Evolutionary conservation across 2,113 vertebrate genomes (phyloP).

Genomic region (Hassar affinis): DNA sequence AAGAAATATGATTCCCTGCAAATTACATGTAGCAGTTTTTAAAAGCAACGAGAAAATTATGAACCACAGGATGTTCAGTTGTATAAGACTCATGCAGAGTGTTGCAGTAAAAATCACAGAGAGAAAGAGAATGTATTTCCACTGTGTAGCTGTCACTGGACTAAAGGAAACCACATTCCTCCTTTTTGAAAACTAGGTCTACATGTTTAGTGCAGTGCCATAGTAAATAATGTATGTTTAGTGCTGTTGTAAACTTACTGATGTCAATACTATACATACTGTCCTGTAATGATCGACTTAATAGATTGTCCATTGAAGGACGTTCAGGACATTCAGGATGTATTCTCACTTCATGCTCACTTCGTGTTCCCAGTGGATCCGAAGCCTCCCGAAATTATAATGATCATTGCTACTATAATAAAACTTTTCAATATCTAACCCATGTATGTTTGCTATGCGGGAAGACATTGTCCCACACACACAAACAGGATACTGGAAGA

Average conservation of each 20-base stretch:
- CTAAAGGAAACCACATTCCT: not conserved
- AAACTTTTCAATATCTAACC: not conserved
- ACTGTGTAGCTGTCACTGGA: not conserved
- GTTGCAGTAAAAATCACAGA: constrained; percentile 7
- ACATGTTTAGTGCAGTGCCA: not conserved
- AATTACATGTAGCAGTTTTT: not conserved
- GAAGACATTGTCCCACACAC: not conserved
- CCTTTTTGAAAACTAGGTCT: not conserved
- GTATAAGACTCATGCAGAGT: not conserved
- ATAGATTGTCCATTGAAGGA: not conserved
- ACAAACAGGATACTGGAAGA: not conserved
- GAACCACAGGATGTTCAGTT: constrained; percentile 11
- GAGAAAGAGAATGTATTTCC: not conserved
- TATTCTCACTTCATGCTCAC: not conserved
- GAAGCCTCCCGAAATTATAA: not conserved
- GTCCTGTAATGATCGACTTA: not conserved
- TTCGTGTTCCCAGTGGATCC: not conserved
- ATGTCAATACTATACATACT: not conserved
- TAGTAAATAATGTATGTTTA: no score
- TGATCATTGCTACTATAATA: not conserved
- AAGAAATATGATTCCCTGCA: not conserved
- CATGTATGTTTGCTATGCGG: not conserved
- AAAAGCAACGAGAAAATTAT: not conserved
- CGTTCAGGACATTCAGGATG: not conserved
- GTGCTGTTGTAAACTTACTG: no score